These are phyloP conservation scores for Adineta ricciae DNA, from an alignment of 2,888 invertebrate genomes.

Conservation along the genomic window DNA sequence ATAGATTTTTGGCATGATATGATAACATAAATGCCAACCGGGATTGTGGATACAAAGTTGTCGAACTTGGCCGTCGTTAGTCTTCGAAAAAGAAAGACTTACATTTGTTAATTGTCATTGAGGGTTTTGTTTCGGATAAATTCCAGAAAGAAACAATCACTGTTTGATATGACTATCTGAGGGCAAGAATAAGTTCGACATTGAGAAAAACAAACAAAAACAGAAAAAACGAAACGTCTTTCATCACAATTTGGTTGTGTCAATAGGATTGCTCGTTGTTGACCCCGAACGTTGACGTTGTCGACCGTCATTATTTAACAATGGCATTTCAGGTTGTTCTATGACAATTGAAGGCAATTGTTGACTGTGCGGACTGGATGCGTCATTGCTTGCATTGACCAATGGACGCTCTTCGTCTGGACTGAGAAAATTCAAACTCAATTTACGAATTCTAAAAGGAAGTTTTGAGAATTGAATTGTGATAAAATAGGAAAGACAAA, in stretches of 20 bases:
- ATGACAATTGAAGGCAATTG: neutral
- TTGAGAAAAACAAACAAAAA: neutral
- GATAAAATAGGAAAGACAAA: no score
- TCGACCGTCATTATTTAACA: neutral
- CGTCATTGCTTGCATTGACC: neutral
- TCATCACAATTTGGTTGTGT: conserved; percentile 1
- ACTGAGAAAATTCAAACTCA: neutral
- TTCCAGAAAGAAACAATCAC: neutral
- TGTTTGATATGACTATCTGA: neutral
- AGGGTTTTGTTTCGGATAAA: neutral
- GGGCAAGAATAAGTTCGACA: neutral
- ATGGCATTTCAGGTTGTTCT: neutral
- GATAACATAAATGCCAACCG: neutral
- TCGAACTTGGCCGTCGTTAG: neutral
- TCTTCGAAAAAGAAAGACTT: neutral
- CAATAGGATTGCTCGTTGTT: neutral
- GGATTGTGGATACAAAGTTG: neutral
- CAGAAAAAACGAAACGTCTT: neutral
- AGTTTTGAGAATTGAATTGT: no score
- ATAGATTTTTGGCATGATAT: no score
- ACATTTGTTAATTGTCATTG: neutral
- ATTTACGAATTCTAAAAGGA: conserved; percentile 14
- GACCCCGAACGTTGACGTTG: neutral
- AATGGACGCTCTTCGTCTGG: conserved; percentile 11
- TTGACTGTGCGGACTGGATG: neutral